These are phyloP conservation scores for Ochropacha duplaris DNA, from an alignment of 2,888 invertebrate genomes.

Conservation along the genomic window DNA sequence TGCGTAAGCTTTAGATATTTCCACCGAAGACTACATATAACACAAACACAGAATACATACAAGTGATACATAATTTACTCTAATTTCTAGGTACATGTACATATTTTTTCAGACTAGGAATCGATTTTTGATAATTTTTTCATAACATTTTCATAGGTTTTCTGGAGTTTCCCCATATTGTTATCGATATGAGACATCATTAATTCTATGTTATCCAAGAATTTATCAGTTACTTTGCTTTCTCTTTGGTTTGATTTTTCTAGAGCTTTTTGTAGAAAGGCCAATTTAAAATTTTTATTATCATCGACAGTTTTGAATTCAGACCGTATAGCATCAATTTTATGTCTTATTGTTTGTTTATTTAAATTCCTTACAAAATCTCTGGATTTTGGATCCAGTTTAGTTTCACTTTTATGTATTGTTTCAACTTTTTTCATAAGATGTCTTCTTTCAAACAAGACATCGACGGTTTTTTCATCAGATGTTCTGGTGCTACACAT, in stretches of 20 bases:
- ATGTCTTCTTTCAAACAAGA: conserved; percentile 28
- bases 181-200: conserved; percentile 35
- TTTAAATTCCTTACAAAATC: neutral
- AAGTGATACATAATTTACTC: neutral
- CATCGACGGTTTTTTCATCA: conserved; percentile 21
- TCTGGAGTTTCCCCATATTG: conserved; percentile 34
- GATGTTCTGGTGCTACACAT: conserved; percentile 10
- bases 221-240: conserved; percentile 37
- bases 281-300: conserved; percentile 17
- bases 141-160: conserved; percentile 27
- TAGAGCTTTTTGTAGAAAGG: conserved; percentile 18
- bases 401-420: conserved; percentile 1
- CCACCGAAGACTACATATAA: no score
- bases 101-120: neutral
- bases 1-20: no score
- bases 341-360: neutral
- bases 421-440: conserved; percentile 5
- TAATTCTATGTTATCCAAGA: conserved; percentile 39
- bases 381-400: neutral
- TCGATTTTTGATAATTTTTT: conserved; percentile 30
- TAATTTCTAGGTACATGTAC: neutral
- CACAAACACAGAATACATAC: neutral
- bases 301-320: conserved; percentile 12
- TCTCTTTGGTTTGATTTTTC: conserved; percentile 29
- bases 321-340: conserved; percentile 9